Conservation (phyloP, 2,888 invertebrate genomes). For the Brenthis ino region DNA sequence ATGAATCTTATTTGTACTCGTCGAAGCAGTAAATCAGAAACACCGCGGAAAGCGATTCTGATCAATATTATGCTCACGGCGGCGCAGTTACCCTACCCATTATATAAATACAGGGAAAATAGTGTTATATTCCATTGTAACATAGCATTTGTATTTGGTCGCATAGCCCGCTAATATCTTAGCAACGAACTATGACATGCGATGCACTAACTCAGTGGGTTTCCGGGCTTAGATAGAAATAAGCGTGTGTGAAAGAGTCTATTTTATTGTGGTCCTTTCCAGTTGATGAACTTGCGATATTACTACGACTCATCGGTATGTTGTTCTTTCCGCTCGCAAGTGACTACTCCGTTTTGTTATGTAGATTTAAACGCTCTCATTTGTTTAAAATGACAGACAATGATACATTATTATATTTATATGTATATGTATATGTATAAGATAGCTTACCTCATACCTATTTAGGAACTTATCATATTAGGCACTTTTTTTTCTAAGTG, state of each 20-base stretch:
- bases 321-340: slow-evolving; percentile 36
- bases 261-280: slow-evolving; percentile 30
- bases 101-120: slow-evolving; percentile 49
- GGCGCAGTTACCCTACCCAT: slow-evolving; percentile 65
- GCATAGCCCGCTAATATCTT: slow-evolving; percentile 56
- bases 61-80: slow-evolving; percentile 73
- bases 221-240: slow-evolving; percentile 36
- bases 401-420: neutral
- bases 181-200: slow-evolving; percentile 57
- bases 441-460: slow-evolving; percentile 2
- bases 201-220: slow-evolving; percentile 53
- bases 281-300: slow-evolving; percentile 72
- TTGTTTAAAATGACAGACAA: neutral
- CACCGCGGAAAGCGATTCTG: slow-evolving; percentile 53
- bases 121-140: slow-evolving; percentile 40
- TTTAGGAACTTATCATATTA: neutral
- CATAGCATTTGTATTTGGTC: slow-evolving; percentile 53
- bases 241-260: slow-evolving; percentile 20
- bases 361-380: slow-evolving; percentile 12
- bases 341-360: slow-evolving; percentile 25
- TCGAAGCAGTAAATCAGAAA: slow-evolving; percentile 57
- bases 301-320: slow-evolving; percentile 76
- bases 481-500: neutral
- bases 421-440: too few relatives aligned
- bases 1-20: slow-evolving; percentile 47